phyloP scores from a whole-genome alignment of 2,888 invertebrate genomes.

The Dynastes maya region DNA sequence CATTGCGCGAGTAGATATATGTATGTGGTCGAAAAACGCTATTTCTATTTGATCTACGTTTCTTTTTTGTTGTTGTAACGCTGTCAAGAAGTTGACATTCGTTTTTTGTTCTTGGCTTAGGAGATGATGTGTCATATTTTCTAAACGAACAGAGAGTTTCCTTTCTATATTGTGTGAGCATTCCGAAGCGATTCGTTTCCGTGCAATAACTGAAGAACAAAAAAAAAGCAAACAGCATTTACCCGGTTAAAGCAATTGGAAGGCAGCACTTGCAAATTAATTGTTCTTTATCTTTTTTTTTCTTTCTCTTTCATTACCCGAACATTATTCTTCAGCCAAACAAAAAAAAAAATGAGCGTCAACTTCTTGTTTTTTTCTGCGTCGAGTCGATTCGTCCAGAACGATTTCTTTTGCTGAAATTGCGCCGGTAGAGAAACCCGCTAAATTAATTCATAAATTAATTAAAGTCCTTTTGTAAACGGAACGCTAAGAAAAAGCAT shows the following conservation, averaged over 20 bases:
- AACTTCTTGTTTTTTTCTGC: conserved; percentile 80
- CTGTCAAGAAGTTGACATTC: conserved; percentile 96
- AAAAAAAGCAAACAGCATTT: no score
- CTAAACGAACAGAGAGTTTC: conserved; percentile 8
- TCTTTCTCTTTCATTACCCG: conserved; percentile 5
- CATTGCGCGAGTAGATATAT: no score
- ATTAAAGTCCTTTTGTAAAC: background rate
- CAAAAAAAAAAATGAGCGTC: conserved; percentile 81
- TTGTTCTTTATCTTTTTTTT: conserved; percentile 10
- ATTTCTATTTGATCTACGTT: conserved; percentile 1
- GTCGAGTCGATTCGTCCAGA: conserved; percentile 35
- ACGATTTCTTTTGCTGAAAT: background rate
- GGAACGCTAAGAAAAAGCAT: conserved; percentile 23
- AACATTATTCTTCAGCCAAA: conserved; percentile 73
- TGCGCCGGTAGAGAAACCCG: background rate
- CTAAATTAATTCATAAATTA: no score
- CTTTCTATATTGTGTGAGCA: conserved; percentile 57
- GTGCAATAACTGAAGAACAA: background rate
- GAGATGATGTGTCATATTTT: conserved; percentile 74
- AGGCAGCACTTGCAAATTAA: conserved; percentile 16
- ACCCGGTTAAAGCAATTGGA: conserved; percentile 56
- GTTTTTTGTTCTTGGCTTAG: conserved; percentile 82
- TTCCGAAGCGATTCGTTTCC: background rate
- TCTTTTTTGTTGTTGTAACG: conserved; percentile 23
- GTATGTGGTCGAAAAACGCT: background rate